phyloP scores from a whole-genome alignment of 2,888 invertebrate species.

The Apotomis turbidana region DNA sequence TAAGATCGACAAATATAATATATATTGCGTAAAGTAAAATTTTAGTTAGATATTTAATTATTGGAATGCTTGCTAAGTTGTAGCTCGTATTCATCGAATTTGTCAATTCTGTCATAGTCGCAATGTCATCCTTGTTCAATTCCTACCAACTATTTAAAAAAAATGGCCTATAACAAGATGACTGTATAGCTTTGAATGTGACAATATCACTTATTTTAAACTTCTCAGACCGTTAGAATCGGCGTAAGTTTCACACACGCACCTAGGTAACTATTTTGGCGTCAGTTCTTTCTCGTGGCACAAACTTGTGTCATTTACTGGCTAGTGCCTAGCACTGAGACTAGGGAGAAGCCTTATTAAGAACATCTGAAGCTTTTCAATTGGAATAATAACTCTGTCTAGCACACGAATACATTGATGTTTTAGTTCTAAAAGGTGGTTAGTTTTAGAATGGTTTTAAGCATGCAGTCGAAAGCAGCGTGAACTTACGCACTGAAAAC shows the following conservation, averaged over 20 bases:
- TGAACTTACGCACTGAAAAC: not conserved
- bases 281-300: constrained; percentile 16
- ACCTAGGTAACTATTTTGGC: not conserved
- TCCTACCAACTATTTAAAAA: no score
- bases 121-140: no score
- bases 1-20: no score
- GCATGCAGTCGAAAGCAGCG: not conserved
- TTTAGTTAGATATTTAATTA: no score
- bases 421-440: constrained; percentile 5
- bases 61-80: no score
- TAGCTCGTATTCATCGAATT: no score
- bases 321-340: constrained; percentile 6
- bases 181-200: not conserved
- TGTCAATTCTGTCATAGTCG: no score
- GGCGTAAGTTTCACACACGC: not conserved
- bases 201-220: not conserved
- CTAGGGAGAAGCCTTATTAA: constrained; percentile 5
- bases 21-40: no score
- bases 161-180: not conserved
- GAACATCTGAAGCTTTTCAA: constrained; percentile 25
- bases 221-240: not conserved
- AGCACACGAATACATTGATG: constrained; percentile 20
- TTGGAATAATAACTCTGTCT: constrained; percentile 8
- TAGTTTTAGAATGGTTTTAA: not conserved
- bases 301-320: constrained; percentile 16